Percentiles rank a stretch among this genome's conserved stretches.
These are phyloP conservation scores for Anguilla obscura DNA, from an alignment of 2,797 vertebrate species.

Conservation along the genomic window DNA sequence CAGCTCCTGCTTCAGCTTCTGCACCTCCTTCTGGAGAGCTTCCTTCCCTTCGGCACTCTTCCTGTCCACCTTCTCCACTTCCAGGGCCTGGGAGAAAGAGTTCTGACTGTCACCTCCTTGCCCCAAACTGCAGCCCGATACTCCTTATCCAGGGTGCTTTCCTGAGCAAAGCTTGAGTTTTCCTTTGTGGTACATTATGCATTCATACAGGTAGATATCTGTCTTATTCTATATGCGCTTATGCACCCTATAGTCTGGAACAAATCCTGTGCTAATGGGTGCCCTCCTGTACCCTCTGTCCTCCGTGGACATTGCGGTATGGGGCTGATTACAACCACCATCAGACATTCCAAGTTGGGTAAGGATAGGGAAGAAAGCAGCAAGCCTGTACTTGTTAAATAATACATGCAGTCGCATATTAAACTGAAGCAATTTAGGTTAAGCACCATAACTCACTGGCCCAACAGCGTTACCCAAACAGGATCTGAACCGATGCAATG, in stretches of 20 bases:
- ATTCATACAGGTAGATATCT: neutral
- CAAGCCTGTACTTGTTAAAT: no score
- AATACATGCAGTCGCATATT: neutral
- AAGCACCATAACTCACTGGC: neutral
- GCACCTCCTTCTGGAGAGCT: constrained; percentile 72
- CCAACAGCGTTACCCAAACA: neutral
- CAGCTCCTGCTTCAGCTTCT: constrained; percentile 75
- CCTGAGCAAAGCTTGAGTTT: neutral
- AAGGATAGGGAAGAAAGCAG: no score
- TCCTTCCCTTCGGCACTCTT: constrained; percentile 63
- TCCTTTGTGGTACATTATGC: no score
- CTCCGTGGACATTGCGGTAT: neutral
- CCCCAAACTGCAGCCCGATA: neutral
- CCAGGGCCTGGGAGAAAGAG: constrained; percentile 57
- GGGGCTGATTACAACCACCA: neutral
- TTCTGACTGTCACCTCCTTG: constrained; percentile 15
- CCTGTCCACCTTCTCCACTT: constrained; percentile 54
- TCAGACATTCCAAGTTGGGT: neutral
- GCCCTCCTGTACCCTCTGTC: neutral
- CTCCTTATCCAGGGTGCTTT: neutral
- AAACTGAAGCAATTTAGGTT: neutral
- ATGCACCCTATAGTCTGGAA: no score
- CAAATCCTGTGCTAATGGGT: neutral
- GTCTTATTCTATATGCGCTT: neutral
- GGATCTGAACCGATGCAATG: neutral